A percentile compares a stretch with the other conserved stretches of the same genome.
Conservation (phyloP, 2,113 vertebrate species). For the Phaethornis superciliosus region DNA sequence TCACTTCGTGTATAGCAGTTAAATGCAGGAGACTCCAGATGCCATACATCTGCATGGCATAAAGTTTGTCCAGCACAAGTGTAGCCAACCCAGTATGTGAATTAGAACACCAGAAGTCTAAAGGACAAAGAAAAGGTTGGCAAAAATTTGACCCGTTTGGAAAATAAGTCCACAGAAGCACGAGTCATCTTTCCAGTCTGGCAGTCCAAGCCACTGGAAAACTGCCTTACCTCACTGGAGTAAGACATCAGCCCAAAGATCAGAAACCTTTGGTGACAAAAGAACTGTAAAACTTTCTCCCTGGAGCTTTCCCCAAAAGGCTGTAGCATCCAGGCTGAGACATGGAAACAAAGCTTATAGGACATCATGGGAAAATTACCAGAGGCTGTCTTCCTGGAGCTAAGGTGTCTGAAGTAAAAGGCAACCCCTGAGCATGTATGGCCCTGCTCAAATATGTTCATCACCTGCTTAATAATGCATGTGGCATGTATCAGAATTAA, state of each 20-base stretch:
- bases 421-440: neutral
- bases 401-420: neutral
- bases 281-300: neutral
- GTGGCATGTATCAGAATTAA: neutral
- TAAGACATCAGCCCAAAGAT: neutral
- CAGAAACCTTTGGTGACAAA: neutral
- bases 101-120: neutral
- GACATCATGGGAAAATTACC: neutral
- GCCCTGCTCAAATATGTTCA: neutral
- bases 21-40: neutral
- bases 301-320: neutral
- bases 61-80: neutral
- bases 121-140: neutral
- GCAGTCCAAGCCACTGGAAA: conserved; percentile 1
- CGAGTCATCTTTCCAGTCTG: neutral
- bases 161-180: neutral
- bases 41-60: neutral
- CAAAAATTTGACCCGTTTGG: neutral
- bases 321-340: neutral
- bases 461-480: neutral
- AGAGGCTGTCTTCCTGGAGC: neutral
- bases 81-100: neutral
- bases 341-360: neutral
- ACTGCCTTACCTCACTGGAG: neutral
- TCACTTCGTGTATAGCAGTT: neutral